Percentiles rank a stretch among this genome's conserved stretches.
phyloP scores from a whole-genome alignment of 2,797 vertebrate species.

The Chelmon rostratus region DNA sequence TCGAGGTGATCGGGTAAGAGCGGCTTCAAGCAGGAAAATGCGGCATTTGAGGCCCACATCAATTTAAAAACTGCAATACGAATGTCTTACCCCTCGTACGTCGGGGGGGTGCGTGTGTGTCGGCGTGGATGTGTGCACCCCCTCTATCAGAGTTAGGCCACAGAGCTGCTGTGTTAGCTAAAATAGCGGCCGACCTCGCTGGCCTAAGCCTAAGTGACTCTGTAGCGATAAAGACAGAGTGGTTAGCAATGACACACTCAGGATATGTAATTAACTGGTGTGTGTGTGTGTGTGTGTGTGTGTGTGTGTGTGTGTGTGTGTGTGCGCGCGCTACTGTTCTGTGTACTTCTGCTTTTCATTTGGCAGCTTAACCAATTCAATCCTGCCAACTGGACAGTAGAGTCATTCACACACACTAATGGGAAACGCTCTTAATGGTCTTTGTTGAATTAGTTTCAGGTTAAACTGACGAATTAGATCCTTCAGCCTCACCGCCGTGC shows the following conservation, averaged over 20 bases:
- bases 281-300: slow-evolving; percentile 2
- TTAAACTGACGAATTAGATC: slow-evolving; percentile 33
- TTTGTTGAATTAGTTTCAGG: slow-evolving; percentile 52
- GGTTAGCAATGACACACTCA: slow-evolving; percentile 71
- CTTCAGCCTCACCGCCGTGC: neutral
- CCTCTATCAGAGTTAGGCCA: slow-evolving; percentile 64
- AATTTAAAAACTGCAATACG: slow-evolving; percentile 65
- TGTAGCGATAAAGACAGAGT: slow-evolving; percentile 73
- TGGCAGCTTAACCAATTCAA: slow-evolving; percentile 55
- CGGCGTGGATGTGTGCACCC: slow-evolving; percentile 16
- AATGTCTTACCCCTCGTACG: slow-evolving; percentile 48
- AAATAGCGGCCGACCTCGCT: slow-evolving; percentile 65
- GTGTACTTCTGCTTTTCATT: slow-evolving; percentile 55
- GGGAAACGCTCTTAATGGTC: slow-evolving; percentile 40
- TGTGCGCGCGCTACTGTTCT: slow-evolving; percentile 3
- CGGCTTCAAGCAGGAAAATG: slow-evolving; percentile 58
- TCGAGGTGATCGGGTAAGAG: slow-evolving; percentile 54
- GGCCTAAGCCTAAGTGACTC: slow-evolving; percentile 77
- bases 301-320: slow-evolving; percentile 22
- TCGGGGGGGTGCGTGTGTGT: neutral
- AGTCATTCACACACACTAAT: slow-evolving; percentile 54
- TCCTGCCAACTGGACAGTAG: slow-evolving; percentile 46
- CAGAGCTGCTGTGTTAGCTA: slow-evolving; percentile 77
- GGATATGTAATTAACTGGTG: slow-evolving; percentile 71
- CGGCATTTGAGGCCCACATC: slow-evolving; percentile 62